Evolutionary conservation across 2,797 vertebrate genomes (phyloP).

Genomic region (Onychomys leucogaster): DNA sequence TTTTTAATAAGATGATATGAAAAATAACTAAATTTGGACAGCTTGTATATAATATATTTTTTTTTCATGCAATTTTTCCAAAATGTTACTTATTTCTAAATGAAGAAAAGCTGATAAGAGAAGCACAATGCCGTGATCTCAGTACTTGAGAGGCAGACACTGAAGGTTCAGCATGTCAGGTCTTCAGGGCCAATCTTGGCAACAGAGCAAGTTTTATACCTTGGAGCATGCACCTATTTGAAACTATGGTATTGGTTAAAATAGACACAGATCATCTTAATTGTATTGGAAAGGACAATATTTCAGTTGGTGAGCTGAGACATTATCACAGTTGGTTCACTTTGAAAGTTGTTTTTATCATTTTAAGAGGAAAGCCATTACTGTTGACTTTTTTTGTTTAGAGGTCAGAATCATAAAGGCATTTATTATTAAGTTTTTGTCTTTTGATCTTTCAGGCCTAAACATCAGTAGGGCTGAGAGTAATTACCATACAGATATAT

Average conservation of each 20-base stretch:
- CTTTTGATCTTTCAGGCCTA: slow-evolving; percentile 78
- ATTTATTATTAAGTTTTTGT: slow-evolving; percentile 79
- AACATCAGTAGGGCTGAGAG: slow-evolving; percentile 74
- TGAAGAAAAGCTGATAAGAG: neutral
- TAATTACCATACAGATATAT: slow-evolving; percentile 75
- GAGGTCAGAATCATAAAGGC: slow-evolving; percentile 70
- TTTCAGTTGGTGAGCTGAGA: neutral
- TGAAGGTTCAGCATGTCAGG: neutral
- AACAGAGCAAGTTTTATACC: neutral
- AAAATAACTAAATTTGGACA: neutral
- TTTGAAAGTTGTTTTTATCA: neutral
- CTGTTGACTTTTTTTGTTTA: slow-evolving; percentile 46
- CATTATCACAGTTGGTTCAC: neutral
- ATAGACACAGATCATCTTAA: neutral
- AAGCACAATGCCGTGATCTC: neutral
- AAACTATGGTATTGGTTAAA: neutral
- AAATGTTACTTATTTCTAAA: neutral
- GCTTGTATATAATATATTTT: neutral
- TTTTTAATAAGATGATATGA: neutral
- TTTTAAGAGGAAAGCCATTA: slow-evolving; percentile 16
- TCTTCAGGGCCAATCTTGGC: neutral
- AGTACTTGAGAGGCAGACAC: neutral
- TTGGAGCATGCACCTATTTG: no score
- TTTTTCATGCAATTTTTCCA: neutral
- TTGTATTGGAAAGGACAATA: neutral